Evolutionary conservation across 2,888 invertebrate species (phyloP), one percentile per base, ranked within the genome.

Genomic region (Chymomyza caudatula): DNA sequence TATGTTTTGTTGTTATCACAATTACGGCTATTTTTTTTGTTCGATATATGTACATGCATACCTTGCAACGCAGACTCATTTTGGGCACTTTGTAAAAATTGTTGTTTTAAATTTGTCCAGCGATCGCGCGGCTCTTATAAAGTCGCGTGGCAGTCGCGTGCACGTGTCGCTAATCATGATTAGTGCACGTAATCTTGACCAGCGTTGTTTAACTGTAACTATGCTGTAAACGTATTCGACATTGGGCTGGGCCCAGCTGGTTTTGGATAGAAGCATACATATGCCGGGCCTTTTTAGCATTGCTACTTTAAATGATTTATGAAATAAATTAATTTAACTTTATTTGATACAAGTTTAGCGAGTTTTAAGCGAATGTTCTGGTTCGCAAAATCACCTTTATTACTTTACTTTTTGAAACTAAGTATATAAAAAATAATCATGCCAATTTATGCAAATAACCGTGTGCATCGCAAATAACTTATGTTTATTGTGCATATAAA

Each of bases 131-230:
- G 78, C 73, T 76, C 78, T 83, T 80, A 78, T 80, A 80, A 79
- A 63, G 84, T 78, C 78, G 69, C 76, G 64, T 77, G 78, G 75
- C 67, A 53, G 65, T 59, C 74, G 23, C 67, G 47, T 49, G 73
- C 51, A 80, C 80, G 80, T 80, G 80, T 63, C 67, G 52, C 71
- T 63, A 64, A 80, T 80, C 84, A 75, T 73, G 80, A 80, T 80
- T 84, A 57, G 42, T 20, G 17, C 20, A 1, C 29, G 29, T 37
- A 37, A 37, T 37, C 29, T 37, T 37, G 29, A 11, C 29, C 29
- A 37, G 29, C 29, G 29, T 2, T 37, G 8, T 1, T 37, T 37
- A 37, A 37, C 3, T 11, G 29, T 2, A 37, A 37, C 29, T 37
- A 2, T 11, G 29, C 29, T 37, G 11, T 37, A 11, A 29, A 29